These are phyloP conservation scores for Nephila pilipes DNA, from an alignment of 1,140 invertebrate genomes.

Conservation along the genomic window DNA sequence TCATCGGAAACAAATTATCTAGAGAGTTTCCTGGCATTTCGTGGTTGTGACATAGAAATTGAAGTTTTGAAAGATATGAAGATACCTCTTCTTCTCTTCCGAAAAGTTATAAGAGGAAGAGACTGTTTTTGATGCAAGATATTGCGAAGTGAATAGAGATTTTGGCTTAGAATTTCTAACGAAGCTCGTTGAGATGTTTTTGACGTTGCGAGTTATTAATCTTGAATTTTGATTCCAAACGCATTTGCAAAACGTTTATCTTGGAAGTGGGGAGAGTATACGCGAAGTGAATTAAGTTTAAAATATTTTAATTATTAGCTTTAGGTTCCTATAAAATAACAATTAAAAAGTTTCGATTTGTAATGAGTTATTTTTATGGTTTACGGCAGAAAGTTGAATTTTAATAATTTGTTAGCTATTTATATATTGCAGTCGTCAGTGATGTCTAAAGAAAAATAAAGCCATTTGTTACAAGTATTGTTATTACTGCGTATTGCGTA, in stretches of 20 bases:
- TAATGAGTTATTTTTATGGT: neutral
- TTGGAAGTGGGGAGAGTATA: neutral
- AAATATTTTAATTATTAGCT: neutral
- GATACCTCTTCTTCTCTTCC: neutral
- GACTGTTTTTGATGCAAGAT: conserved; percentile 36
- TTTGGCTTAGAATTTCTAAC: neutral
- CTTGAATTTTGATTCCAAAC: neutral
- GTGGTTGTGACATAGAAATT: conserved; percentile 39
- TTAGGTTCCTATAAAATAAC: neutral
- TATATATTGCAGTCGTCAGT: too few species aligned
- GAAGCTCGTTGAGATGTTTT: conserved; percentile 35
- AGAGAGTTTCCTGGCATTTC: conserved; percentile 7
- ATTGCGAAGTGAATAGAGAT: neutral
- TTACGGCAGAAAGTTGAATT: neutral
- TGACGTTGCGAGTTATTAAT: conserved; percentile 22
- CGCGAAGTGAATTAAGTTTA: neutral
- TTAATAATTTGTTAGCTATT: too few species aligned
- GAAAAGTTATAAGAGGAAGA: neutral
- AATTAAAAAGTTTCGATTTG: neutral
- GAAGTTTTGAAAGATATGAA: conserved; percentile 29
- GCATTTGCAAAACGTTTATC: neutral
- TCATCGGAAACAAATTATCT: conserved; percentile 47
- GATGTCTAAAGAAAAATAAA: too few species aligned
- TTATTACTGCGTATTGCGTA: too few species aligned
- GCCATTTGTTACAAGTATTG: too few species aligned